Conservation (phyloP, 1,140 invertebrate species). For the Pogonomyrmex barbatus region DNA sequence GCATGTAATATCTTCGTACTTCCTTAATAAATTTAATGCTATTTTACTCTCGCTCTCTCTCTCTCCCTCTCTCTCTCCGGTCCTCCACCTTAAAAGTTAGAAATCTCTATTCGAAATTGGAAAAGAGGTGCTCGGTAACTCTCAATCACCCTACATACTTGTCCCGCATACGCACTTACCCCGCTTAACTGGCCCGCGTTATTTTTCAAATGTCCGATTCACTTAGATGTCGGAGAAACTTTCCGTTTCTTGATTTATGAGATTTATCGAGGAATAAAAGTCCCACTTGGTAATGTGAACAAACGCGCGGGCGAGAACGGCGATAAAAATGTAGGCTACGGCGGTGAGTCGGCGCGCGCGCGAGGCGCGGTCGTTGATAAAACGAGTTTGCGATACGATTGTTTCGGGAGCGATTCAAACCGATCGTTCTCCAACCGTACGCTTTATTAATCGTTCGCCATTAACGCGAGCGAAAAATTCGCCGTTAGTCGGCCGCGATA, state of each 20-base stretch:
- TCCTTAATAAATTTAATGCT: slow-evolving; percentile 60
- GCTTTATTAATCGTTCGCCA: slow-evolving; percentile 42
- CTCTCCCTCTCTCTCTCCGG: too few species aligned
- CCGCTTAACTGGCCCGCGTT: slow-evolving; percentile 19
- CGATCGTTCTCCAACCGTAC: slow-evolving; percentile 35
- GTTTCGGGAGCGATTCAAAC: slow-evolving; percentile 49
- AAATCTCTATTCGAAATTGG: slow-evolving; percentile 50
- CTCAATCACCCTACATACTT: slow-evolving; percentile 45
- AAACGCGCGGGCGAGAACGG: slow-evolving; percentile 26
- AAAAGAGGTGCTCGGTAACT: slow-evolving; percentile 44
- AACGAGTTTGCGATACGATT: slow-evolving; percentile 61
- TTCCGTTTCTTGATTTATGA: slow-evolving; percentile 36
- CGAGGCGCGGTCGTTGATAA: slow-evolving; percentile 46
- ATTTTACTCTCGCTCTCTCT: slow-evolving; percentile 10
- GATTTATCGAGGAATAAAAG: slow-evolving; percentile 40
- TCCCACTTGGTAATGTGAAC: slow-evolving; percentile 28
- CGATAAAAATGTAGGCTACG: slow-evolving; percentile 58
- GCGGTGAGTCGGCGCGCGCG: not conserved
- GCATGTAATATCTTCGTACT: slow-evolving; percentile 43
- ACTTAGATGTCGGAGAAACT: slow-evolving; percentile 9
- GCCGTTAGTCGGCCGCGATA: slow-evolving; percentile 34
- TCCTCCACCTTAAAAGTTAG: slow-evolving; percentile 33
- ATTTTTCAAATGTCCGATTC: slow-evolving; percentile 47
- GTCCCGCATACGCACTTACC: slow-evolving; percentile 20
- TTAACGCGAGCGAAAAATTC: slow-evolving; percentile 42